These are phyloP conservation scores for Solea solea DNA, from an alignment of 2,113 vertebrate species.

Conservation along the genomic window DNA sequence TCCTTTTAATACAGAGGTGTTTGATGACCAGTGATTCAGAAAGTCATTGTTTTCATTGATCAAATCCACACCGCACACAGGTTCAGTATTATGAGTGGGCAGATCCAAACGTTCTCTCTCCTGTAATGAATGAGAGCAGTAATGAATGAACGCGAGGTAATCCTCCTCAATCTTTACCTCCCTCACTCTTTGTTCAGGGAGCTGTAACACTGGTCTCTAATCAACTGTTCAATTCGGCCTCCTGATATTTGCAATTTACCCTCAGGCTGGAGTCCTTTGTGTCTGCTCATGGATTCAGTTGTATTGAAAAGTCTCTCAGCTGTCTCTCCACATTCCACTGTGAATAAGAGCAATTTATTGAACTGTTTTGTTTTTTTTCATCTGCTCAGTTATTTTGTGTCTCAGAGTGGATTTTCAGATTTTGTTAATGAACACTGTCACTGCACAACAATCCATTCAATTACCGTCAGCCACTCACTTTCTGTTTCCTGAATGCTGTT, in stretches of 20 bases:
- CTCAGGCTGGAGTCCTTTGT: conserved; percentile 46
- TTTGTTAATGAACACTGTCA: neutral
- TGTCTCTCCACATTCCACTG: neutral
- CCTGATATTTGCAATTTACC: conserved; percentile 53
- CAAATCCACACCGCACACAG: conserved; percentile 25
- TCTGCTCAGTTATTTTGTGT: conserved; percentile 11
- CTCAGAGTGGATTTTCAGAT: neutral
- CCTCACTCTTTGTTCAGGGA: conserved; percentile 55
- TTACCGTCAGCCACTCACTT: neutral
- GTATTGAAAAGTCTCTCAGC: conserved; percentile 43
- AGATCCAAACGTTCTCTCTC: conserved; percentile 36
- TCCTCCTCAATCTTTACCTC: conserved; percentile 38
- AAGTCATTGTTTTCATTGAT: conserved; percentile 31
- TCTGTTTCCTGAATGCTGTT: neutral
- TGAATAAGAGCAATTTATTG: conserved; percentile 23
- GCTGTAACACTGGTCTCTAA: conserved; percentile 49
- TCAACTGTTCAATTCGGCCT: conserved; percentile 65
- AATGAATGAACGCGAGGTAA: conserved; percentile 50
- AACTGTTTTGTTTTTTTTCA: conserved; percentile 10
- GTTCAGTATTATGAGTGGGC: conserved; percentile 27
- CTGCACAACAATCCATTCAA: neutral
- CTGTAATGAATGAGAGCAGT: conserved; percentile 43
- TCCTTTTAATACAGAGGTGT: neutral
- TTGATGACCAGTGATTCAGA: conserved; percentile 15
- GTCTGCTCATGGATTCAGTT: conserved; percentile 16